Evolutionary conservation across 2,113 vertebrate species (phyloP).

Genomic region (Colistium nudipinnis): DNA sequence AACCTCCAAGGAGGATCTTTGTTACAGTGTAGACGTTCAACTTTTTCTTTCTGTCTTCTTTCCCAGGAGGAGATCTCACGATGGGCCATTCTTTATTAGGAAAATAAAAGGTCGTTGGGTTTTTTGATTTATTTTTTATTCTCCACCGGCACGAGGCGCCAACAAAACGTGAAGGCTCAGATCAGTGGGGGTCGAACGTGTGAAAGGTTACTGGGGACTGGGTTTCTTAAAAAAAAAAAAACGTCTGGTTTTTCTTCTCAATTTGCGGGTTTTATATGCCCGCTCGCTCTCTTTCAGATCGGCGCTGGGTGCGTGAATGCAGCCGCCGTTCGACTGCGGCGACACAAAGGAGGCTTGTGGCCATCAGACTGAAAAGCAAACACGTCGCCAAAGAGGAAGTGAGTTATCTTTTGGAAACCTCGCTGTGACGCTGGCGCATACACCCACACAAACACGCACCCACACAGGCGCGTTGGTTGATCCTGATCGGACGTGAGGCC

Average conservation of each 20-base stretch:
- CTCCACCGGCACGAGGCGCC: slow-evolving; percentile 9
- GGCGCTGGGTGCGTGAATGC: slow-evolving; percentile 26
- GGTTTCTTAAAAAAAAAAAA: background rate
- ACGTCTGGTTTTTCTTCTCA: slow-evolving; percentile 22
- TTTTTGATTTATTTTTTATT: too few species aligned
- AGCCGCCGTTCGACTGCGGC: slow-evolving; percentile 29
- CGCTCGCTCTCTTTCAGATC: slow-evolving; percentile 1
- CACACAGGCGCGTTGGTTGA: slow-evolving; percentile 54
- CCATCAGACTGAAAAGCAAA: slow-evolving; percentile 81
- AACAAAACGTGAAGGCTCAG: slow-evolving; percentile 16
- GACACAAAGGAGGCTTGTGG: slow-evolving; percentile 65
- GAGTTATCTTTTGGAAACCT: slow-evolving; percentile 71
- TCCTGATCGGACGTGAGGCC: slow-evolving; percentile 74
- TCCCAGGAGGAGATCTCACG: slow-evolving; percentile 46
- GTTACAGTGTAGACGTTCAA: slow-evolving; percentile 62
- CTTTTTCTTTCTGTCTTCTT: slow-evolving; percentile 4
- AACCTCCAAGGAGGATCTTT: slow-evolving; percentile 61
- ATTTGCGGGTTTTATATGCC: slow-evolving; percentile 7
- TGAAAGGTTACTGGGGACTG: slow-evolving; percentile 4
- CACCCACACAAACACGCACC: slow-evolving; percentile 37
- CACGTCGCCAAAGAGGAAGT: slow-evolving; percentile 74
- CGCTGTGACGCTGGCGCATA: slow-evolving; percentile 50
- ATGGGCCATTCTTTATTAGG: slow-evolving; percentile 50
- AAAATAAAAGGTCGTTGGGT: slow-evolving; percentile 56
- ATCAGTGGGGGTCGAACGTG: slow-evolving; percentile 9